Evolutionary conservation across 1,140 invertebrate genomes (phyloP), one percentile per base, ranked within the genome.

Genomic region (Brachionus koreanus): DNA sequence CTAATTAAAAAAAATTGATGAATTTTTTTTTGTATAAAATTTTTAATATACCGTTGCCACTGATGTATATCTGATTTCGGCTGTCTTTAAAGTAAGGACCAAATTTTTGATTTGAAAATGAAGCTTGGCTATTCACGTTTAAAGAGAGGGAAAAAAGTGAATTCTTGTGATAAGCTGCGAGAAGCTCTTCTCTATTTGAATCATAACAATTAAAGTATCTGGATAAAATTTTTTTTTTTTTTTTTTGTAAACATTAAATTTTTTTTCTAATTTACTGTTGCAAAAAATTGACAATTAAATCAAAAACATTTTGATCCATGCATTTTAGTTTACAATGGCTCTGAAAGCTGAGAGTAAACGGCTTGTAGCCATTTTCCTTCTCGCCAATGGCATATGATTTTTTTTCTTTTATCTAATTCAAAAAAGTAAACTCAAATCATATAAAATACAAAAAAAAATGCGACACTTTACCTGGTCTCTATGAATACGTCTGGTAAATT

Each of bases 71-170:
- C 25, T 61, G 23, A 35, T 79, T 79, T 37, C 76, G 35, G 25
- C 76, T 79, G 13, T 79, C 76, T 79, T 79, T 79, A 43, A 79
- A 79, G 57, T 79, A 79, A 19, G 76, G 61, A 10, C 76, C 76
- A 65, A 79, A 79, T 43, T 79, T 79, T 42, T 29, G n/a, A 12
- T 29, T 37, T 0, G 19, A 35, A 19, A 16, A 39, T 9, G 76
- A 33, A 25, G 76, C 19, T 65, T 61, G 46, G 19, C 76, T 61
- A 19, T 57, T 79, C 12, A 61, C 49, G 33, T 79, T 79, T 25
- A 79, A 13, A 3, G 76, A 79, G 1, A 79, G 13, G 3, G 76
- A 79, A 65, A 79, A 79, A 13, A 79, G 19, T 29, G 76, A 46
- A 43, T 61, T 65, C 35, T 79, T 57, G 29, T 79, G 76, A 29